Conservation (phyloP, 2,888 invertebrate genomes). For the Diarsia dahlii region DNA sequence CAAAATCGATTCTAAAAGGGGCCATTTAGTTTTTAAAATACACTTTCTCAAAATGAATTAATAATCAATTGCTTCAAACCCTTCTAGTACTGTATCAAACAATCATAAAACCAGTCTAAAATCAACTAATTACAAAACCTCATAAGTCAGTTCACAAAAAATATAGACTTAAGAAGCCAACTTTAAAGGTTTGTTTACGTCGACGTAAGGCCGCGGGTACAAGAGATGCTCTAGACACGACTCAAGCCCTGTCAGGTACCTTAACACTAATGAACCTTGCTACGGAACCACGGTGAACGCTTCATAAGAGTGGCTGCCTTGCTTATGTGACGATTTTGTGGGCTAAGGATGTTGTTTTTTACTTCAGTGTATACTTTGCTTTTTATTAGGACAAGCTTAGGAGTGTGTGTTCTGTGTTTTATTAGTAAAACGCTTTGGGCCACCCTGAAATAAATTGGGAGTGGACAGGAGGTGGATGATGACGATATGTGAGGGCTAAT, state of each 20-base stretch:
- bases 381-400: conserved; percentile 52
- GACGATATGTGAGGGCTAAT: not conserved
- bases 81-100: not conserved
- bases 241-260: conserved; percentile 63
- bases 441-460: not conserved
- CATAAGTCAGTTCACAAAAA: conserved; percentile 18
- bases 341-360: conserved; percentile 54
- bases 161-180: conserved; percentile 36
- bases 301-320: conserved; percentile 61
- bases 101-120: not conserved
- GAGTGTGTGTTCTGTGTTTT: conserved; percentile 1
- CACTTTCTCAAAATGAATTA: not conserved
- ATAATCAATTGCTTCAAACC: not conserved
- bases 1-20: not conserved
- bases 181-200: conserved; percentile 63
- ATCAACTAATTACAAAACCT: conserved; percentile 1
- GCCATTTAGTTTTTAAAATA: not conserved
- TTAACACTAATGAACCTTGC: conserved; percentile 72
- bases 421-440: not conserved
- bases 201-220: conserved; percentile 48
- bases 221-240: conserved; percentile 63
- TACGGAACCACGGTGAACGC: conserved; percentile 50
- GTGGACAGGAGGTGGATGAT: not conserved
- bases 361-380: conserved; percentile 31
- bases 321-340: conserved; percentile 63